These are phyloP conservation scores for Ceyx cyanopectus DNA, from an alignment of 2,113 vertebrate species.

Conservation along the genomic window DNA sequence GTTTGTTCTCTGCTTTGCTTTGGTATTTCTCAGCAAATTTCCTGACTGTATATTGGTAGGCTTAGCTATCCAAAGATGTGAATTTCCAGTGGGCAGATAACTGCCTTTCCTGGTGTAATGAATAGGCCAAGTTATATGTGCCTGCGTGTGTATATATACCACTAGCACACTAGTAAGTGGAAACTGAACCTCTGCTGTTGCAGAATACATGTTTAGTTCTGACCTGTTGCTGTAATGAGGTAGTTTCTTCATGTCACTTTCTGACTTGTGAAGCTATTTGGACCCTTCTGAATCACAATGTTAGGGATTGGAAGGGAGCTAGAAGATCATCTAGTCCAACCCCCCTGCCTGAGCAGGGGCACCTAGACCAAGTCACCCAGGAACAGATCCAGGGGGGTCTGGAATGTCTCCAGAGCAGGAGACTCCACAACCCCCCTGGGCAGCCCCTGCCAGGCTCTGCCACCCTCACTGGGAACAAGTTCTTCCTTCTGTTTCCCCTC, in stretches of 20 bases:
- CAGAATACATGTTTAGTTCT: not conserved
- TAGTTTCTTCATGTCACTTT: not conserved
- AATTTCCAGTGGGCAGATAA: not conserved
- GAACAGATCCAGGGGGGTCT: no score
- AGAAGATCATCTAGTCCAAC: no score
- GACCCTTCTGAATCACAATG: not conserved
- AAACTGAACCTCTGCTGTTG: not conserved
- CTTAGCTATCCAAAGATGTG: not conserved
- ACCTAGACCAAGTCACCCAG: no score
- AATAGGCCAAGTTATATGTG: not conserved
- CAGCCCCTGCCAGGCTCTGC: no score
- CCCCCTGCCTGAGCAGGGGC: no score
- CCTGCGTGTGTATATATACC: accelerated
- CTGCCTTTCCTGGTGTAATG: not conserved
- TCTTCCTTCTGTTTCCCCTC: no score
- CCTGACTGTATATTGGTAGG: accelerated
- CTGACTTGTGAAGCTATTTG: not conserved
- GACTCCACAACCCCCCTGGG: no score
- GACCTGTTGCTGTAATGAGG: not conserved
- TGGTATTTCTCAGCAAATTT: not conserved
- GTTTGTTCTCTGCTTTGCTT: not conserved
- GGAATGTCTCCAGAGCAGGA: no score
- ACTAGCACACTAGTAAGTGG: not conserved
- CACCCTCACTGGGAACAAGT: no score
- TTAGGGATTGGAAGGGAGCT: no score